These are phyloP conservation scores for Polyploca ridens DNA, from an alignment of 2,888 invertebrate species.

Conservation along the genomic window DNA sequence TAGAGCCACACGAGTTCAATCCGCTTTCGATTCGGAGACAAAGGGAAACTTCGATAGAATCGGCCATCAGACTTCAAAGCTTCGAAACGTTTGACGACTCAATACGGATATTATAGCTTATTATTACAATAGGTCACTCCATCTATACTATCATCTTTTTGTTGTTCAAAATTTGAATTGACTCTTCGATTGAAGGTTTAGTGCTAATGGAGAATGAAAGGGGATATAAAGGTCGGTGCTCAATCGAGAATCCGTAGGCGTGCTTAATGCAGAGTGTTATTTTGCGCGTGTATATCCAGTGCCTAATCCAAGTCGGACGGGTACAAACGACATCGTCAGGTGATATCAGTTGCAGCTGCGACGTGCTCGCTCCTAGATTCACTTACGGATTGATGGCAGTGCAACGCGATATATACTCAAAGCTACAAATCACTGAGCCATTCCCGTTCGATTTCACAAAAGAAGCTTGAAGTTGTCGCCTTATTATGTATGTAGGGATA, in stretches of 20 bases:
- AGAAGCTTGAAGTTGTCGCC: constrained; percentile 38
- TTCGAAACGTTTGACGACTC: constrained; percentile 27
- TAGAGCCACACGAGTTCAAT: constrained; percentile 60
- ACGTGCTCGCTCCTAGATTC: constrained; percentile 62
- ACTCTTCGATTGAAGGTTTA: not conserved
- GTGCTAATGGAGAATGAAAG: constrained; percentile 4
- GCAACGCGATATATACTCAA: constrained; percentile 60
- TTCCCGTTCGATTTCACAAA: constrained; percentile 37
- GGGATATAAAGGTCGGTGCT: constrained; percentile 27
- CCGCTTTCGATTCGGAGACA: constrained; percentile 65
- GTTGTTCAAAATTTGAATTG: not conserved
- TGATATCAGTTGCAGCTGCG: constrained; percentile 72
- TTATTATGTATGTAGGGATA: constrained; percentile 27
- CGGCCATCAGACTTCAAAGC: constrained; percentile 45
- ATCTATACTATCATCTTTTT: not conserved
- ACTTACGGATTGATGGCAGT: constrained; percentile 73
- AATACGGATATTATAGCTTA: not conserved
- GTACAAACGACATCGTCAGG: constrained; percentile 75
- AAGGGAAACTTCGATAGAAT: constrained; percentile 69
- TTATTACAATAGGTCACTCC: not conserved
- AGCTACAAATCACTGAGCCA: constrained; percentile 57
- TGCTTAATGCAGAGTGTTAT: constrained; percentile 55
- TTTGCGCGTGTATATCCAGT: constrained; percentile 50
- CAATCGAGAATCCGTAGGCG: constrained; percentile 46
- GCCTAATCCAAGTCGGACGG: constrained; percentile 64